Evolutionary conservation across 1,140 invertebrate genomes (phyloP).

Genomic region (Amyelois transitella): DNA sequence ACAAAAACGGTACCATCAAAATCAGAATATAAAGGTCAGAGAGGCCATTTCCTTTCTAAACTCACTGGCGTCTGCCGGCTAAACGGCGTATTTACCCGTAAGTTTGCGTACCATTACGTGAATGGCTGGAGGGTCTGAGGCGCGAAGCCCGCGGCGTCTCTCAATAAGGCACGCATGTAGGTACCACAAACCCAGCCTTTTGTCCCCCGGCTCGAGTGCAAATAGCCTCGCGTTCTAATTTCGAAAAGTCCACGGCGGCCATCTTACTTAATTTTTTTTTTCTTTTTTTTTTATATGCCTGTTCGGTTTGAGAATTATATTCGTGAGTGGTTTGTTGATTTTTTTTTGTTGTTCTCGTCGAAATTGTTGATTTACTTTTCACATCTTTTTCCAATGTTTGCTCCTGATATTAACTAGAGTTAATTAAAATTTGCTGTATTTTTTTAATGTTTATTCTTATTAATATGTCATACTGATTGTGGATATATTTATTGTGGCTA

Average conservation of each 20-base stretch:
- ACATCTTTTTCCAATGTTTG: too few relatives aligned
- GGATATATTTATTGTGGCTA: too few relatives aligned
- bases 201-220: conserved; percentile 37
- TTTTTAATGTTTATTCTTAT: too few relatives aligned
- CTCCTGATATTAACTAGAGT: too few relatives aligned
- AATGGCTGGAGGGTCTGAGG: conserved; percentile 15
- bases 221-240: conserved; percentile 51
- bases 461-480: too few relatives aligned
- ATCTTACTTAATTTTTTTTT: background rate
- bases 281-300: background rate
- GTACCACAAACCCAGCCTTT: conserved; percentile 14
- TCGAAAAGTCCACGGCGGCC: conserved; percentile 27
- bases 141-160: conserved; percentile 18
- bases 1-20: too few relatives aligned
- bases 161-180: conserved; percentile 32
- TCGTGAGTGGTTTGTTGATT: background rate
- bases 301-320: background rate
- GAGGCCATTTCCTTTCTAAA: too few relatives aligned
- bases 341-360: conserved; percentile 9
- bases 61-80: background rate
- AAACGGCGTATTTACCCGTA: conserved; percentile 15
- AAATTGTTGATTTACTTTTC: too few relatives aligned
- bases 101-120: conserved; percentile 25
- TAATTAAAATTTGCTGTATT: too few relatives aligned
- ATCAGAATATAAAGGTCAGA: too few relatives aligned